These are phyloP conservation scores for Liopterus haemorrhoidalis DNA, from an alignment of 2,888 invertebrate species.

Conservation along the genomic window DNA sequence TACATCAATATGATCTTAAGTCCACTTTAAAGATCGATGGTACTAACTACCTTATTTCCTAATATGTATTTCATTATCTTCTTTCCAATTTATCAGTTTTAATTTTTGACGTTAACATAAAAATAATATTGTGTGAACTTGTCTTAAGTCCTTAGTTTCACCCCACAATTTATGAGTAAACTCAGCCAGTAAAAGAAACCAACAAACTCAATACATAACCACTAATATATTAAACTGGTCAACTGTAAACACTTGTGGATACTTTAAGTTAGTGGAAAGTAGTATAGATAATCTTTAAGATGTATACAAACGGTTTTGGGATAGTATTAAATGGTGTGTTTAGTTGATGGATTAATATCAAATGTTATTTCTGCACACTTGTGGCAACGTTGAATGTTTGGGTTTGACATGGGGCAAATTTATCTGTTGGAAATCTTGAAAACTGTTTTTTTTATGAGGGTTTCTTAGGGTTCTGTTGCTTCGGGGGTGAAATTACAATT, in stretches of 20 bases:
- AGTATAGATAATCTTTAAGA: slow-evolving; percentile 37
- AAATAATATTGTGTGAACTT: slow-evolving; percentile 36
- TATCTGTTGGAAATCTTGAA: slow-evolving; percentile 40
- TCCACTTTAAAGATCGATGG: no score
- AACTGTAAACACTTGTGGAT: slow-evolving; percentile 44
- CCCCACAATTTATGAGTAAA: slow-evolving; percentile 41
- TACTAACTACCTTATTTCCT: no score
- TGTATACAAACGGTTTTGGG: slow-evolving; percentile 12
- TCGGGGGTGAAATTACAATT: slow-evolving; percentile 25
- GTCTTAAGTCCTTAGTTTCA: slow-evolving; percentile 38
- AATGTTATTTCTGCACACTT: slow-evolving; percentile 19
- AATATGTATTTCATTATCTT: no score
- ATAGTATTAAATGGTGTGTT: neutral
- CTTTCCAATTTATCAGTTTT: no score
- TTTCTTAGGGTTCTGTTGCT: slow-evolving; percentile 28
- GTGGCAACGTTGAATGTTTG: slow-evolving; percentile 36
- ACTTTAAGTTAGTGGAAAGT: slow-evolving; percentile 40
- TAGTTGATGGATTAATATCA: neutral
- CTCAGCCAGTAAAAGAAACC: slow-evolving; percentile 31
- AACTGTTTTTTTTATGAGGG: slow-evolving; percentile 41
- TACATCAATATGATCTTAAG: no score
- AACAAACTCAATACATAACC: slow-evolving; percentile 34
- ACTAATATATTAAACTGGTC: slow-evolving; percentile 32
- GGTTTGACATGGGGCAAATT: slow-evolving; percentile 42
- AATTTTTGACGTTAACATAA: no score